Conservation (phyloP, 2,888 invertebrate genomes). For the Chloroclysta siterata region DNA sequence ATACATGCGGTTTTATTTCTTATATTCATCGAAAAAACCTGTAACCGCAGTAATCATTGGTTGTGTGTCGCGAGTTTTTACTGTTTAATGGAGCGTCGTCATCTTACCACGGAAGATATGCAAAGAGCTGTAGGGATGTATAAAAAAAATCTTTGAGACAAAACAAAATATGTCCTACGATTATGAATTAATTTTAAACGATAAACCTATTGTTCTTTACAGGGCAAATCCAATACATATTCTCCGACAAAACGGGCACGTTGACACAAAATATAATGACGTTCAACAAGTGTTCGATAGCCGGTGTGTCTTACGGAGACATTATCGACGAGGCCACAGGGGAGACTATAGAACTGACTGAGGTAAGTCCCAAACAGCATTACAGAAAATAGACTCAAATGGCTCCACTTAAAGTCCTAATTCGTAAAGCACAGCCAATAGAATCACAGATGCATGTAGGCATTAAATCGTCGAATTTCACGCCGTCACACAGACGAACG, state of each 20-base stretch:
- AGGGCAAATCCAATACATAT: constrained; percentile 99
- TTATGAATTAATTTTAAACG: too few species aligned
- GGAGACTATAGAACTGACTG: constrained; percentile 93
- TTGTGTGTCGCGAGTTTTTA: too few species aligned
- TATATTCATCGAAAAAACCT: too few species aligned
- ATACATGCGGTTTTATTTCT: too few species aligned
- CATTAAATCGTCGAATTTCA: constrained; percentile 44
- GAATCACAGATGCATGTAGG: constrained; percentile 58
- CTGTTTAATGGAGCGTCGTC: too few species aligned
- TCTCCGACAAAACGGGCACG: constrained; percentile 99
- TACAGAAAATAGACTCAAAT: constrained; percentile 9
- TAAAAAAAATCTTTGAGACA: too few species aligned
- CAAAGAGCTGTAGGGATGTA: too few species aligned
- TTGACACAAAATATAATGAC: constrained; percentile 99
- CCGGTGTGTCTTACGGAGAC: constrained; percentile 96
- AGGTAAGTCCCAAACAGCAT: constrained; percentile 84
- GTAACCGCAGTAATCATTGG: too few species aligned
- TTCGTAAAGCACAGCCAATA: constrained; percentile 42
- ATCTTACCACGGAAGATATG: too few species aligned
- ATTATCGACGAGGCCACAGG: constrained; percentile 94
- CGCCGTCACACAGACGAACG: constrained; percentile 36
- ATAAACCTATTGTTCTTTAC: constrained; percentile 41
- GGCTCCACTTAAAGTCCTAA: constrained; percentile 28
- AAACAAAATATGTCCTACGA: too few species aligned
- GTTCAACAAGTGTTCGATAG: constrained; percentile 99